phyloP scores from a whole-genome alignment of 30 jellyfish, hydroid and myxozoan species.

The Pseudorhiza aurosa region DNA sequence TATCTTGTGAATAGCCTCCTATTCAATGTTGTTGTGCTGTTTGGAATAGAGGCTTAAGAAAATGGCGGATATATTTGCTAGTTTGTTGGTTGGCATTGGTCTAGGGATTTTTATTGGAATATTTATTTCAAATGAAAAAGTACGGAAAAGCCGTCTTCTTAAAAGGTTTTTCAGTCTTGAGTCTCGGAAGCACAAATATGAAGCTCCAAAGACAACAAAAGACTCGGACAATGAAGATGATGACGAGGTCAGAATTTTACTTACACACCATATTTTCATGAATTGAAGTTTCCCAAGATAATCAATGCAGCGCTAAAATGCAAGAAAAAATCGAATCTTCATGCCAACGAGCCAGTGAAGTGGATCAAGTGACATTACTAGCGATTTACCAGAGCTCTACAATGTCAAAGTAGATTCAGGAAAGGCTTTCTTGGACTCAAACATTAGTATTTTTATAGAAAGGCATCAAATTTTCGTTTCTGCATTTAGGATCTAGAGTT shows the following conservation, averaged over 20 bases:
- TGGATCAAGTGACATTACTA: not conserved
- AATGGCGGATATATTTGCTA: slow-evolving; percentile 61
- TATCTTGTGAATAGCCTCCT: not conserved
- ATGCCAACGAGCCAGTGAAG: not conserved
- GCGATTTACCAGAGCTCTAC: no score
- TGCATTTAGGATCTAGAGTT: slow-evolving; percentile 48
- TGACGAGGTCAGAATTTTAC: slow-evolving; percentile 2
- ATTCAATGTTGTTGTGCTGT: not conserved
- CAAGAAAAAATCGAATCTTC: no score
- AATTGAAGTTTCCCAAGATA: no score
- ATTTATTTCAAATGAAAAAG: slow-evolving; percentile 1
- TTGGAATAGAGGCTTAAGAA: slow-evolving; percentile 3
- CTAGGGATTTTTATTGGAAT: slow-evolving; percentile 48
- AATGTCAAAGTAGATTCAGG: no score
- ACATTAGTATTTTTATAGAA: not conserved
- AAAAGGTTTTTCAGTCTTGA: not conserved
- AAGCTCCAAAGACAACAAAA: not conserved
- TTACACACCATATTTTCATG: no score
- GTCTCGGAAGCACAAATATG: not conserved
- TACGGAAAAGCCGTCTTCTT: not conserved
- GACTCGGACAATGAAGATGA: slow-evolving; percentile 37
- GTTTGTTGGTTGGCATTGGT: slow-evolving; percentile 31
- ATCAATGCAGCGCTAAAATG: no score
- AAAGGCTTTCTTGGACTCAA: no score
- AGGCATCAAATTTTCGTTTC: not conserved